Evolutionary conservation across 1,140 invertebrate genomes (phyloP), one percentile per base, ranked within the genome.

Genomic region (Steinernema feltiae): DNA sequence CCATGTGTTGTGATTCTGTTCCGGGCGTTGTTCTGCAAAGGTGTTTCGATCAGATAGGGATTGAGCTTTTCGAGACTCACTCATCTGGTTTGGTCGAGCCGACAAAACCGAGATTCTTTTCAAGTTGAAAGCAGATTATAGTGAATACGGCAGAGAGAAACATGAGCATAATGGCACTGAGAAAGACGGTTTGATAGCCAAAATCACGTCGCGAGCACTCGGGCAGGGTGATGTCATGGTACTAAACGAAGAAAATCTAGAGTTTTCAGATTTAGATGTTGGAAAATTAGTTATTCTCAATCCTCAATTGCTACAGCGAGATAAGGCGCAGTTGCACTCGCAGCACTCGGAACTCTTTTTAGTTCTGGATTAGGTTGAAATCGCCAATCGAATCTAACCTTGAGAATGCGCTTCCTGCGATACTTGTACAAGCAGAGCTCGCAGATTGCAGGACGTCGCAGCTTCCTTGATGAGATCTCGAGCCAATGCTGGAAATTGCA

Each of bases 401-500:
- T 89, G 79, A 90, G 89, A 79, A 87, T 87, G 79, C 90, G 90
- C 77, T 89, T 88, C 81, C 89, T 86, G 69, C 88, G 86, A 81
- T 89, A 90, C 79, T 89, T 88, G 81, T 89, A 90, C 48, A 89
- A 88, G 79, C 89, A 90, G 1, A 90, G 84, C 84, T 90, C 89
- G 87, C 89, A 90, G 41, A 82, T 85, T 0, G 89, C 87, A 2
- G 88, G 87, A 78, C 87, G 88, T 72, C 86, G 87, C 35, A 86
- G 86, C 78, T 87, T 86, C 48, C 86, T 86, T 73, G 86, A 85
- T 31, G 86, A 89, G 32, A 89, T 88, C 78, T 89, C 88, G 63
- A 90, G 86, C 89, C 89, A 90, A 87, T 88, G 89, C 89, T 89
- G 78, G 30, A 86, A 86, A 71, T 18, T 41, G 35, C 35, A 41